Percentiles rank a stretch among this genome's conserved stretches.
Conservation (phyloP, 2,888 invertebrate species). For the Drosophila ezoana region DNA sequence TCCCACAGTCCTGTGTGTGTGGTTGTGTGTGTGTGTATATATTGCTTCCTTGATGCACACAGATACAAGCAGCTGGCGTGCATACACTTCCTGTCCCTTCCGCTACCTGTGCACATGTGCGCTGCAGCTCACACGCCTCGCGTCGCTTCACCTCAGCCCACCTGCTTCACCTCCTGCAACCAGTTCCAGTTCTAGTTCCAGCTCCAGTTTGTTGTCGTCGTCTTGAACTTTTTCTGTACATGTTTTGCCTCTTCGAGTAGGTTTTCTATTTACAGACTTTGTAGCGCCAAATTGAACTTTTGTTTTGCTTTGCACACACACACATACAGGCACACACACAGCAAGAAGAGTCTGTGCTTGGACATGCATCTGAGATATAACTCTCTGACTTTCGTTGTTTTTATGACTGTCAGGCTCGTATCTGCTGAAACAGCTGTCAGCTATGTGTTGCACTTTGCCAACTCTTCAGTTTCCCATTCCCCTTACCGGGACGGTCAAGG, state of each 20-base stretch:
- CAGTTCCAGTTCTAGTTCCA: not conserved
- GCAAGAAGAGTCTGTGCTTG: constrained; percentile 7
- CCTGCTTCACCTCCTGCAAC: not conserved
- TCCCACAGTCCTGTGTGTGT: not conserved
- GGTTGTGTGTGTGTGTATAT: constrained; percentile 27
- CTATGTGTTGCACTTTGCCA: constrained; percentile 53
- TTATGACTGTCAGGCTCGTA: constrained; percentile 46
- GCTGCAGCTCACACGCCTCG: constrained; percentile 1
- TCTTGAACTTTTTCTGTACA: constrained; percentile 55
- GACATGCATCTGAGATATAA: constrained; percentile 36
- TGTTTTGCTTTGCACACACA: constrained; percentile 50
- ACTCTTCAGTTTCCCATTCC: constrained; percentile 18
- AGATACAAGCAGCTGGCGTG: constrained; percentile 49
- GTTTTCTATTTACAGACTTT: constrained; percentile 73
- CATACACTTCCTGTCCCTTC: constrained; percentile 67
- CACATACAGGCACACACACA: constrained; percentile 11
- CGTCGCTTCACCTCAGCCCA: not conserved
- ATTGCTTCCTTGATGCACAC: constrained; percentile 31
- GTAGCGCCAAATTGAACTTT: constrained; percentile 78
- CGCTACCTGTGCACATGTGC: constrained; percentile 47
- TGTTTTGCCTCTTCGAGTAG: constrained; percentile 65
- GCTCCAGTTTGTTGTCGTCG: constrained; percentile 11
- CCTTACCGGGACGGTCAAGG: constrained; percentile 32
- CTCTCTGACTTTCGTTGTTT: constrained; percentile 57
- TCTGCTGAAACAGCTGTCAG: constrained; percentile 73